Evolutionary conservation across 2,113 vertebrate genomes (phyloP).

Genomic region (Sylvietta virens): DNA sequence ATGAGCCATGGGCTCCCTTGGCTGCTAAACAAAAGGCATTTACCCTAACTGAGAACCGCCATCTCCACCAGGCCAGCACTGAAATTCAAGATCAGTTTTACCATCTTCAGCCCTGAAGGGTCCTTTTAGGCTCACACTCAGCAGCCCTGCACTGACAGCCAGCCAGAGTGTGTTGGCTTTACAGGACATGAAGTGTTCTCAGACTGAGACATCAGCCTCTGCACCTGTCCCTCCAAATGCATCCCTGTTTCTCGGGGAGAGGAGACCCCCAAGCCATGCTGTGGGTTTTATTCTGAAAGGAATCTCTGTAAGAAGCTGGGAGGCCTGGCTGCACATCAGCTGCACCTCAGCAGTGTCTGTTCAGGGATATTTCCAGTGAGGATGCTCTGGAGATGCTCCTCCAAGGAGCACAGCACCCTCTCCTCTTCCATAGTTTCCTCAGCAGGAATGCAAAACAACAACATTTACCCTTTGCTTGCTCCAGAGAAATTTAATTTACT

Average conservation of each 20-base stretch:
- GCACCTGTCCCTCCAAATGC: background rate
- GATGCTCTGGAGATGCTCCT: background rate
- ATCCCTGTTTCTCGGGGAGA: background rate
- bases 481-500: background rate
- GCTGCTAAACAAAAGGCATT: background rate
- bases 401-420: background rate
- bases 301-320: background rate
- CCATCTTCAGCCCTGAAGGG: background rate
- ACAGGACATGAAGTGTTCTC: background rate
- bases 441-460: background rate
- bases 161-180: background rate
- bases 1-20: background rate
- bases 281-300: background rate
- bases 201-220: background rate
- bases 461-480: background rate
- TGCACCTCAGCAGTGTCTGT: background rate
- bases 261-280: background rate
- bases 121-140: background rate
- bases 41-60: background rate
- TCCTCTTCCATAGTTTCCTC: background rate
- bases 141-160: background rate
- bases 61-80: background rate
- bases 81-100: background rate
- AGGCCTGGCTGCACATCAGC: background rate
- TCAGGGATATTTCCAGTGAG: background rate